Conservation (phyloP, 2,113 vertebrate species). For the Datnioides undecimradiatus region DNA sequence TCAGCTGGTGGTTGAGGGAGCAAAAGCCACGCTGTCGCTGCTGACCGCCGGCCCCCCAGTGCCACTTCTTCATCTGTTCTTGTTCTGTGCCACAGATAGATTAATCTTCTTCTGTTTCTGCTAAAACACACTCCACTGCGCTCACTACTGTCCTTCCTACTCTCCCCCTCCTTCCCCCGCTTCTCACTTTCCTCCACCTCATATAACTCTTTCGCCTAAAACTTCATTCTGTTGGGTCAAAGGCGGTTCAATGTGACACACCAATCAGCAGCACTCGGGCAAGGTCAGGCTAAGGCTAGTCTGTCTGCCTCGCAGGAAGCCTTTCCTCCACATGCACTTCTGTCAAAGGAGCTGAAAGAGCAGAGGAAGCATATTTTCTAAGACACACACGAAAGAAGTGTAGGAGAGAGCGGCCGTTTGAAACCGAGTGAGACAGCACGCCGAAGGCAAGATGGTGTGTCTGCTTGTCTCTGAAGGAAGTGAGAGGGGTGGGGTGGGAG, state of each 20-base stretch:
- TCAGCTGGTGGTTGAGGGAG: conserved; percentile 51
- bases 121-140: conserved; percentile 36
- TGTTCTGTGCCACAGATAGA: conserved; percentile 65
- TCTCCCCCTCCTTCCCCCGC: conserved; percentile 36
- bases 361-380: conserved; percentile 41
- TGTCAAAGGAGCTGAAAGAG: conserved; percentile 51
- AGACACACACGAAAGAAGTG: conserved; percentile 2
- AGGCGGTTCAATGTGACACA: conserved; percentile 46
- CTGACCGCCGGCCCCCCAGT: conserved; percentile 69
- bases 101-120: conserved; percentile 63
- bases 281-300: conserved; percentile 60
- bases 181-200: conserved; percentile 41
- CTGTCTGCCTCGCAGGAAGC: conserved; percentile 51
- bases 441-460: conserved; percentile 64
- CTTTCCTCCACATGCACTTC: conserved; percentile 24
- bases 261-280: conserved; percentile 61
- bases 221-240: conserved; percentile 52
- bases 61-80: conserved; percentile 77
- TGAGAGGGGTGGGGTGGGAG: conserved; percentile 53
- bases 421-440: conserved; percentile 37
- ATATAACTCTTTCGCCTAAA: conserved; percentile 56
- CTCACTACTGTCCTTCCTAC: conserved; percentile 14
- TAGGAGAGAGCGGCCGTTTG: conserved; percentile 14
- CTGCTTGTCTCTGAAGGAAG: conserved; percentile 67
- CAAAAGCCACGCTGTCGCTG: conserved; percentile 69